Evolutionary conservation across 2,797 vertebrate genomes (phyloP).

Genomic region (Buphagus erythrorhynchus): DNA sequence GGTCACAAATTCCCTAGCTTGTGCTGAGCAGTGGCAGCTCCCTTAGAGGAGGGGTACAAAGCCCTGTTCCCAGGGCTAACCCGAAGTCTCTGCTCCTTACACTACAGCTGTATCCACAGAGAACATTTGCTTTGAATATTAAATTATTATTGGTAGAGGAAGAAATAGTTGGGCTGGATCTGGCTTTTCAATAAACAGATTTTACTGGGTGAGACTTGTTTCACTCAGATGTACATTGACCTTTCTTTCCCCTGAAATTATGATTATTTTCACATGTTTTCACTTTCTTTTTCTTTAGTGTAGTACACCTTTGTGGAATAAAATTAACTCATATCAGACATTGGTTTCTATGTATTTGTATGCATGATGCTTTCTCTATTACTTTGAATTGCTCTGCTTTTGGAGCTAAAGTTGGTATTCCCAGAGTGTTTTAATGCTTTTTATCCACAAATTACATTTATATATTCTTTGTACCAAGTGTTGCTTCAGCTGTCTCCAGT

Average conservation of each 20-base stretch:
- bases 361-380: not conserved
- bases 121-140: not conserved
- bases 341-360: constrained; percentile 17
- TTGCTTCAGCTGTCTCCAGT: not conserved
- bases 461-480: not conserved
- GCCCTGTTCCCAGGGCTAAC: not conserved
- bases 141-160: not conserved
- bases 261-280: constrained; percentile 41
- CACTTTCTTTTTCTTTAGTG: not conserved
- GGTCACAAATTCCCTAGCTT: not conserved
- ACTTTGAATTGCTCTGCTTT: not conserved
- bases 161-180: not conserved
- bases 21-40: not conserved
- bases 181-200: not conserved
- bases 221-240: not conserved
- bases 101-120: not conserved
- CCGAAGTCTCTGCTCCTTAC: not conserved
- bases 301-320: not conserved
- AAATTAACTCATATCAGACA: not conserved
- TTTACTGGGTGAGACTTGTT: constrained; percentile 10
- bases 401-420: not conserved
- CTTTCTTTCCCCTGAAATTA: not conserved
- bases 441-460: not conserved
- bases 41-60: not conserved
- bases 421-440: not conserved